phyloP scores from a whole-genome alignment of 2,888 invertebrate species.

The Choreutis nemorana region DNA sequence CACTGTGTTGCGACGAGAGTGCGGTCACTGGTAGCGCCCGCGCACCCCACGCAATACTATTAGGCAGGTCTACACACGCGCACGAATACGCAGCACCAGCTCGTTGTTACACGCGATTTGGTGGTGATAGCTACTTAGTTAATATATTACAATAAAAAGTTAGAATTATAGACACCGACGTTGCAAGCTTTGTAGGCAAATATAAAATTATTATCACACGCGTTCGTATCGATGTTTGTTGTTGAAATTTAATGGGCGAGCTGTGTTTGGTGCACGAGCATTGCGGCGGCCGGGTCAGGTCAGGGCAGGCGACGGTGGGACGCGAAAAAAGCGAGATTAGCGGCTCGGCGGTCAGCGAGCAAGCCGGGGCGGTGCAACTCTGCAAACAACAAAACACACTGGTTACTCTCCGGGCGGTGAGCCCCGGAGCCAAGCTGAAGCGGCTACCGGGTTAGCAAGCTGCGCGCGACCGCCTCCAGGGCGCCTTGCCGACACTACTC shows the following conservation, averaged over 20 bases:
- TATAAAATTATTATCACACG: slow-evolving; percentile 63
- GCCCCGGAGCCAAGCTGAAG: slow-evolving; percentile 62
- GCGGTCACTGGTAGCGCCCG: slow-evolving; percentile 24
- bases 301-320: slow-evolving; percentile 54
- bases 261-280: slow-evolving; percentile 62
- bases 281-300: slow-evolving; percentile 53
- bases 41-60: slow-evolving; percentile 41
- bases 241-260: slow-evolving; percentile 62
- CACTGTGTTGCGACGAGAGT: slow-evolving; percentile 21
- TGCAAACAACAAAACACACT: slow-evolving; percentile 68
- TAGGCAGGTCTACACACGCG: slow-evolving; percentile 46
- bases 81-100: slow-evolving; percentile 26
- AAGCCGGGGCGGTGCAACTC: slow-evolving; percentile 66
- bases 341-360: slow-evolving; percentile 64
- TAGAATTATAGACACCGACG: slow-evolving; percentile 62
- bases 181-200: slow-evolving; percentile 64
- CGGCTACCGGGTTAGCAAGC: slow-evolving; percentile 65
- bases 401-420: slow-evolving; percentile 57
- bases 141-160: slow-evolving; percentile 55
- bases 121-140: slow-evolving; percentile 24
- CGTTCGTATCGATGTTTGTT: slow-evolving; percentile 62
- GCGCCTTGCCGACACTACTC: no score
- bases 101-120: slow-evolving; percentile 26
- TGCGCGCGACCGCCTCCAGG: slow-evolving; percentile 21
- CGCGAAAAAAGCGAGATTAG: slow-evolving; percentile 65